Conservation (phyloP, 2,888 invertebrate species). For the Diaphora mendica region DNA sequence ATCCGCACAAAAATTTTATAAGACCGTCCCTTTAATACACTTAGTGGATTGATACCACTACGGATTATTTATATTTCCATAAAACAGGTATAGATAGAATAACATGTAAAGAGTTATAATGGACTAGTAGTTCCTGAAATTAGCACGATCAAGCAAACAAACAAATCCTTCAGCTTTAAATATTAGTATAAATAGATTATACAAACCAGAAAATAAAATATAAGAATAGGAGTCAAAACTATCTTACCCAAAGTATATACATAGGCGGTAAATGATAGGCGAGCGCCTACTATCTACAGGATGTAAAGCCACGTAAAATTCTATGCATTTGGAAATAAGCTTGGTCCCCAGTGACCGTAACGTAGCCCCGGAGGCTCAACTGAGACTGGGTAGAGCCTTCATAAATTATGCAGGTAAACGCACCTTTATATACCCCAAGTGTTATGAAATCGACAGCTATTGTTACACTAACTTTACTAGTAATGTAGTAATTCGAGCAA, state of each 20-base stretch:
- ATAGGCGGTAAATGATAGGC: background rate
- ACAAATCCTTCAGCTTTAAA: too few relatives aligned
- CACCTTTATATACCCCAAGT: background rate
- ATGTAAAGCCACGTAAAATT: conserved; percentile 1
- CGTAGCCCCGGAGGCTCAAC: conserved; percentile 1
- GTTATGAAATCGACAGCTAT: background rate
- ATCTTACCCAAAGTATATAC: background rate
- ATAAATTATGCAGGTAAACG: conserved; percentile 8
- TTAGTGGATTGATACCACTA: background rate
- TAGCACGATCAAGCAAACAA: too few relatives aligned
- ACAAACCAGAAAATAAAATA: background rate
- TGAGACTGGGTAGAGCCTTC: background rate
- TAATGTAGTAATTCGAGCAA: background rate
- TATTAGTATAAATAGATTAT: too few relatives aligned
- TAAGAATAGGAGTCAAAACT: background rate
- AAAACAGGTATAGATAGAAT: background rate
- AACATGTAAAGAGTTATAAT: too few relatives aligned
- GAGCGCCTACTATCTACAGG: background rate
- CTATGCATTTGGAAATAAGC: conserved; percentile 7
- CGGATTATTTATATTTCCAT: background rate
- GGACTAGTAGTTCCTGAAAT: too few relatives aligned
- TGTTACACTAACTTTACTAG: background rate
- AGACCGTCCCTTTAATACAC: background rate
- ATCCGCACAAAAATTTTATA: background rate
- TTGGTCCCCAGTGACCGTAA: conserved; percentile 3